A percentile compares a stretch with the other conserved stretches of the same genome.
Conservation (phyloP, 1,140 invertebrate species). For the Elymnias hypermnestra region DNA sequence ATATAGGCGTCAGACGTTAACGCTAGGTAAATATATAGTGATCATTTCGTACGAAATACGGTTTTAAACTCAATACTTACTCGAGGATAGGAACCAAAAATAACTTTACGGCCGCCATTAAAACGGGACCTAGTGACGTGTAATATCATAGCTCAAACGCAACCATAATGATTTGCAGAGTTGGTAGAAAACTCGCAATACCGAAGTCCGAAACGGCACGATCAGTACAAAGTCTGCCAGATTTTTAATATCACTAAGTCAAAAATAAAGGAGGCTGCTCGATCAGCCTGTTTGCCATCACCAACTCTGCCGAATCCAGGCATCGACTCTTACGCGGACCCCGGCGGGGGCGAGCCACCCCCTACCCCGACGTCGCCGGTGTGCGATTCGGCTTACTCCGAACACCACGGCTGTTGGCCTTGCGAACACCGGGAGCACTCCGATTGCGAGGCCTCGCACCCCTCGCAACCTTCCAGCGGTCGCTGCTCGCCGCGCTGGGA, state of each 20-base stretch:
- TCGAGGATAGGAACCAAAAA: constrained; percentile 31
- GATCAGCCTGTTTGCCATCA: constrained; percentile 32
- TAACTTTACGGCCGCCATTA: constrained; percentile 32
- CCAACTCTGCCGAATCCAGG: constrained; percentile 49
- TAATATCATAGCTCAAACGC: constrained; percentile 28
- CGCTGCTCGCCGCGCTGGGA: constrained; percentile 78
- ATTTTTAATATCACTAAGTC: constrained; percentile 40
- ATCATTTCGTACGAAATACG: constrained; percentile 21
- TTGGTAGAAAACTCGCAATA: constrained; percentile 34
- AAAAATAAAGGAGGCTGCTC: constrained; percentile 39
- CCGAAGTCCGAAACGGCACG: constrained; percentile 26
- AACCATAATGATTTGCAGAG: constrained; percentile 39
- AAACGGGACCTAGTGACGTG: constrained; percentile 19
- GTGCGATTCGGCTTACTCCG: constrained; percentile 73
- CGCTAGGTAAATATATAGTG: constrained; percentile 20
- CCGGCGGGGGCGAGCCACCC: constrained; percentile 63
- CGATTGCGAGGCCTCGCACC: constrained; percentile 42
- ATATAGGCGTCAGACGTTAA: constrained; percentile 33
- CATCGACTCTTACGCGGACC: constrained; percentile 64
- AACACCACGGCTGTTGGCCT: constrained; percentile 76
- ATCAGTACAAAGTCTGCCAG: constrained; percentile 34
- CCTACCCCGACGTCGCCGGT: constrained; percentile 64
- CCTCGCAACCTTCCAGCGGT: constrained; percentile 62
- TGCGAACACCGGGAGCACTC: constrained; percentile 61
- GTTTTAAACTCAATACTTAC: constrained; percentile 15